phyloP scores from a whole-genome alignment of 2,797 vertebrate species.

The Sylvia borin region DNA sequence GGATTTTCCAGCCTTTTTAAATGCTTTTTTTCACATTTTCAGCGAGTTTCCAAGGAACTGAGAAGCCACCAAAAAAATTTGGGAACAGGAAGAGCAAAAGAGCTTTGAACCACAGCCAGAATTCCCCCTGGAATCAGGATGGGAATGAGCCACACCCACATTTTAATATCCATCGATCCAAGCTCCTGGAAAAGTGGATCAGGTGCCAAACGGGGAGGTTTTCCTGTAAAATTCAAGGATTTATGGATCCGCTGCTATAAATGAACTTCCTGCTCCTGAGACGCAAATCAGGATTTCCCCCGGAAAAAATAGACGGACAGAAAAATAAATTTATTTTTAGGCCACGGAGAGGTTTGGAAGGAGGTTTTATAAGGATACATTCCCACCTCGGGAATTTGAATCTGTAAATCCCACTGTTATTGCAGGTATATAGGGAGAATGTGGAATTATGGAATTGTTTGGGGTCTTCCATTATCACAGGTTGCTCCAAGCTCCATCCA shows the following conservation, averaged over 20 bases:
- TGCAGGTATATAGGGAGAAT: fast-evolving
- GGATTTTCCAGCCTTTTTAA: fast-evolving
- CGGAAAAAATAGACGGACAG: background rate
- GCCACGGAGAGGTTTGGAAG: background rate
- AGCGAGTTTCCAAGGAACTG: background rate
- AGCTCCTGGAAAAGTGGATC: background rate
- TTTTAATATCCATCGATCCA: background rate
- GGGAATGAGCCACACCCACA: background rate
- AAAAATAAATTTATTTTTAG: background rate
- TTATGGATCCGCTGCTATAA: background rate
- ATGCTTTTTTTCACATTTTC: background rate
- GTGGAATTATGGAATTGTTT: background rate
- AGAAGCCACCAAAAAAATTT: background rate
- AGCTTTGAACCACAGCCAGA: background rate
- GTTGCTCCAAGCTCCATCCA: background rate
- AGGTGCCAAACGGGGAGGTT: background rate
- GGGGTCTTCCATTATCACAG: background rate
- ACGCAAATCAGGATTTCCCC: background rate
- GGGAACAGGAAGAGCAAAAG: background rate
- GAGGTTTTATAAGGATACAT: background rate
- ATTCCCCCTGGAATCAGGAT: background rate
- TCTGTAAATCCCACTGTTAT: fast-evolving
- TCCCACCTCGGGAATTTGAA: fast-evolving
- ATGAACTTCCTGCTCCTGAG: background rate
- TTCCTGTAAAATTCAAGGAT: background rate